A percentile compares a stretch with the other conserved stretches of the same genome.
Conservation (phyloP, 2,113 vertebrate species). For the Hippopotamus amphibius region DNA sequence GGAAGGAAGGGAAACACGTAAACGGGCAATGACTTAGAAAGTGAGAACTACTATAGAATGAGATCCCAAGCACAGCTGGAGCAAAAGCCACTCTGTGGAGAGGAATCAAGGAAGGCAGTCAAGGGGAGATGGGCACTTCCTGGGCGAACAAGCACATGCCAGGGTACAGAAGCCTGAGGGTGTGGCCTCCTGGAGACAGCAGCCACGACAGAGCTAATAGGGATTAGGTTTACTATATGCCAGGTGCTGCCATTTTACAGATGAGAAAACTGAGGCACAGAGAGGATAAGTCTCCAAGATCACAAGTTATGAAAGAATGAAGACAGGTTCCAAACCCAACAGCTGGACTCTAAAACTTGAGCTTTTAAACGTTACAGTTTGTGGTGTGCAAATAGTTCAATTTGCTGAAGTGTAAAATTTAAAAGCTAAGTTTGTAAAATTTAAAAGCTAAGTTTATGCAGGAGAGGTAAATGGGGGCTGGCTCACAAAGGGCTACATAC, state of each 20-base stretch:
- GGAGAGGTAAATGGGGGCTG: background rate
- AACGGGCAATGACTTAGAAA: background rate
- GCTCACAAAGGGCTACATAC: background rate
- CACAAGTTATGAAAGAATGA: background rate
- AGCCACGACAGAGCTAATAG: fast-evolving
- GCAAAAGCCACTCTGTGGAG: background rate
- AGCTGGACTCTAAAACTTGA: background rate
- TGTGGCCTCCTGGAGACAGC: background rate
- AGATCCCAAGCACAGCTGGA: background rate
- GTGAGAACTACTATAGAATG: background rate
- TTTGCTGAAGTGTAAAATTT: background rate
- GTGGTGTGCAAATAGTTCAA: background rate
- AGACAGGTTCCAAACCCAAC: background rate
- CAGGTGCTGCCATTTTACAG: background rate
- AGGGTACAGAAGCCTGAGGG: background rate
- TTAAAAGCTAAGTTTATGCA: background rate
- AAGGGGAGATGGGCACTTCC: background rate
- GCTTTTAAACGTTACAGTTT: background rate
- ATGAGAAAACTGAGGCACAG: background rate
- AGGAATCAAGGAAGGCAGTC: background rate
- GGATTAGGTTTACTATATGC: background rate
- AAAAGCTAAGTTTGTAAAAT: background rate
- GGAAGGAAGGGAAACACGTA: background rate
- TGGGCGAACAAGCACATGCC: background rate
- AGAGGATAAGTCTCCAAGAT: background rate